Conservation (phyloP, 1,140 invertebrate species). For the Drosophila pallidifrons region DNA sequence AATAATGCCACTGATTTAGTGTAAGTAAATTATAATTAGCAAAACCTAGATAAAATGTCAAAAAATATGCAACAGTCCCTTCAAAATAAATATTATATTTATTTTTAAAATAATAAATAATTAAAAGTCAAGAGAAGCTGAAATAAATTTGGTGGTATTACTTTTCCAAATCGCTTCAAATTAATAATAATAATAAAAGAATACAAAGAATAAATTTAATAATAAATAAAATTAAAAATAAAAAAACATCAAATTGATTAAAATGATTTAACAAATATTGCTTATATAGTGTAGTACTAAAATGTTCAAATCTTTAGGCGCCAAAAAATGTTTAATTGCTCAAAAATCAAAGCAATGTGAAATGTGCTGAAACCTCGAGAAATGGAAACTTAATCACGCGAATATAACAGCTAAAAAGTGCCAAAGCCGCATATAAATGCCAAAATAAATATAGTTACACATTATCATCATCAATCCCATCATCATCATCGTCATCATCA, state of each 20-base stretch:
- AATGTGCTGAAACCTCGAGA: conserved; percentile 11
- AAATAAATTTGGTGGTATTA: too few relatives aligned
- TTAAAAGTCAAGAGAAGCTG: too few relatives aligned
- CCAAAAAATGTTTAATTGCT: background rate
- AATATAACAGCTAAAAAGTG: conserved; percentile 48
- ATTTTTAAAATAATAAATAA: too few relatives aligned
- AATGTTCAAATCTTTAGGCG: background rate
- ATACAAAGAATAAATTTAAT: too few relatives aligned
- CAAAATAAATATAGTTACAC: conserved; percentile 63
- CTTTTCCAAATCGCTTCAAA: too few relatives aligned
- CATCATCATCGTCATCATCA: conserved; percentile 20
- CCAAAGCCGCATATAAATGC: conserved; percentile 70
- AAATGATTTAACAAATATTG: background rate
- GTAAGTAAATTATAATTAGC: too few relatives aligned
- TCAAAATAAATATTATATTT: too few relatives aligned
- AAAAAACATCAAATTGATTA: too few relatives aligned
- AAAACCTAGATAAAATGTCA: too few relatives aligned
- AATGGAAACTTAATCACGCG: conserved; percentile 24
- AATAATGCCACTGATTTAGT: background rate
- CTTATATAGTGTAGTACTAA: background rate
- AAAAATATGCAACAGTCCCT: too few relatives aligned
- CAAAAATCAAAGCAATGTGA: conserved; percentile 11
- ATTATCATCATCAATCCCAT: conserved; percentile 23
- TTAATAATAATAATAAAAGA: too few relatives aligned
- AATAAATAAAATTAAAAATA: too few relatives aligned